Conservation (phyloP, 2,113 vertebrate species). For the Mastomys natalensis region DNA sequence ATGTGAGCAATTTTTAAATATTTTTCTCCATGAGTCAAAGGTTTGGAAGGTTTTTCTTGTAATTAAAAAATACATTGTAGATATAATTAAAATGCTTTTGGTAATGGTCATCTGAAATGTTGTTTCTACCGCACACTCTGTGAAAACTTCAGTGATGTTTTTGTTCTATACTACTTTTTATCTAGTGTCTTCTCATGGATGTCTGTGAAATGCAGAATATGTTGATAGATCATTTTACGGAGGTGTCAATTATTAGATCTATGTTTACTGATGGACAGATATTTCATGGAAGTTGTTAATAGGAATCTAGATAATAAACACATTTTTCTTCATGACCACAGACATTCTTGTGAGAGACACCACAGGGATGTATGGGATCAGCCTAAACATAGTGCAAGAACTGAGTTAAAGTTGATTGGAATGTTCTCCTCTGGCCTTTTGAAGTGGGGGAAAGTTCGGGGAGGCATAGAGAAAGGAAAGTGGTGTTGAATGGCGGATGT, state of each 20-base stretch:
- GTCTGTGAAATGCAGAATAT: neutral
- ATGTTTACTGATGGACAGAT: neutral
- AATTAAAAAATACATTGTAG: conserved; percentile 28
- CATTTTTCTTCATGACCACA: neutral
- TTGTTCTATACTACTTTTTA: conserved; percentile 31
- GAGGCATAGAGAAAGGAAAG: neutral
- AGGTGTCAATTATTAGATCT: neutral
- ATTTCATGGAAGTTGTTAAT: neutral
- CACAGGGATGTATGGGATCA: neutral
- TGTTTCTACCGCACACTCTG: neutral
- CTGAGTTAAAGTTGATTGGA: neutral
- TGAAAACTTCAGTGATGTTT: neutral
- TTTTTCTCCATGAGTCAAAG: neutral
- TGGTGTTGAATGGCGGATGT: neutral
- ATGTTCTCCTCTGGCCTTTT: conserved; percentile 21
- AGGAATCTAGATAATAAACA: neutral
- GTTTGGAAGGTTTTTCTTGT: conserved; percentile 8
- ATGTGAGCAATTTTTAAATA: neutral
- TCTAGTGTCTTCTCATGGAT: conserved; percentile 34
- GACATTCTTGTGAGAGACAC: conserved; percentile 4
- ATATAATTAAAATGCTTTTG: conserved; percentile 26
- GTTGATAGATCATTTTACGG: neutral
- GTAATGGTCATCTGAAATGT: neutral
- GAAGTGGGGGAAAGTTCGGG: neutral
- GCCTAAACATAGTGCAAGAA: neutral